These are phyloP conservation scores for Chaetophractus vellerosus DNA, from an alignment of 2,797 vertebrate genomes.

Conservation along the genomic window DNA sequence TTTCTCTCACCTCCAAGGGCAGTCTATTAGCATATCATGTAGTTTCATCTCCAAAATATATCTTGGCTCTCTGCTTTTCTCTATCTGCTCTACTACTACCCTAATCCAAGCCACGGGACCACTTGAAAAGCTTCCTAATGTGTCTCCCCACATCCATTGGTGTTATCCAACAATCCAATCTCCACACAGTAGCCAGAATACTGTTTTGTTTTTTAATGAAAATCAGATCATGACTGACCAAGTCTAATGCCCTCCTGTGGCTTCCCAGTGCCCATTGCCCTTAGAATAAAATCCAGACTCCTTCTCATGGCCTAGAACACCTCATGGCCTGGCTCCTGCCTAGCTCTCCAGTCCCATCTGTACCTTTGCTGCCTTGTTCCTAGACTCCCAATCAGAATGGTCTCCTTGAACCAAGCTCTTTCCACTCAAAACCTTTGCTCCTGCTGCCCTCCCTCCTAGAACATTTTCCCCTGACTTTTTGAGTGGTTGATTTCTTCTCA, in stretches of 20 bases:
- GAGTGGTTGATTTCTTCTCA: neutral
- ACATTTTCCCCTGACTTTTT: neutral
- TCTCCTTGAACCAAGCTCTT: neutral
- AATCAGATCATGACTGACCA: neutral
- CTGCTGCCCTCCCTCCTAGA: neutral
- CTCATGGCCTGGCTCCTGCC: neutral
- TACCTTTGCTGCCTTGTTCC: neutral
- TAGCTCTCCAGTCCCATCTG: neutral
- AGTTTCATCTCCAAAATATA: neutral
- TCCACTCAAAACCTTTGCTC: neutral
- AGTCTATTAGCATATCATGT: neutral
- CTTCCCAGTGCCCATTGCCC: neutral
- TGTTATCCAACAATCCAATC: neutral
- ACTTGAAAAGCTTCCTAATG: neutral
- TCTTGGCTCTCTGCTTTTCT: constrained; percentile 18
- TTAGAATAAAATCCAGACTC: neutral
- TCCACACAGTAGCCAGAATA: constrained; percentile 12
- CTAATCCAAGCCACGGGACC: constrained; percentile 11
- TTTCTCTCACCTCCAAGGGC: neutral
- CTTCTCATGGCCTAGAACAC: neutral
- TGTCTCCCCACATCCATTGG: neutral
- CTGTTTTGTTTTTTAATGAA: neutral
- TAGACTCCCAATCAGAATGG: neutral
- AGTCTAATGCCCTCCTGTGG: neutral
- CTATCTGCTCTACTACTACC: neutral